These are phyloP conservation scores for Cosmia pyralina DNA, from an alignment of 2,888 invertebrate genomes.

Conservation along the genomic window DNA sequence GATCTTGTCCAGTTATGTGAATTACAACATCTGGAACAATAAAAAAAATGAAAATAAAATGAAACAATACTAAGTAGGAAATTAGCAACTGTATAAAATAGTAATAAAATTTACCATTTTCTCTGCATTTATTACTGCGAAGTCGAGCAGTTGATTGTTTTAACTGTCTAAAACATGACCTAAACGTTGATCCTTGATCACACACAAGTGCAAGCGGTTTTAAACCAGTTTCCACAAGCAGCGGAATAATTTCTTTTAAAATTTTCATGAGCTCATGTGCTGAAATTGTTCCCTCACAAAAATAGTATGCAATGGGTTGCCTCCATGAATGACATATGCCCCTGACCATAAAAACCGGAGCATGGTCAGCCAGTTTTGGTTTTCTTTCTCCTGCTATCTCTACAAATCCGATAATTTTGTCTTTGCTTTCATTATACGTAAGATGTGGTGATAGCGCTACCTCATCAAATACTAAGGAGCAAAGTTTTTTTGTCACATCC, in stretches of 20 bases:
- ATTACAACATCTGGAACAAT: not conserved
- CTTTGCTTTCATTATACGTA: constrained; percentile 1
- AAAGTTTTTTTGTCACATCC: constrained; percentile 1
- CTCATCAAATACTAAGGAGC: not conserved
- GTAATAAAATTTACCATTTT: not conserved
- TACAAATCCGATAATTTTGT: constrained; percentile 4
- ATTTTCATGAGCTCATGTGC: not conserved
- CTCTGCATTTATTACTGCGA: constrained; percentile 9
- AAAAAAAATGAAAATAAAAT: constrained; percentile 12
- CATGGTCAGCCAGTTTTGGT: constrained; percentile 1
- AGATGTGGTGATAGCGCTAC: constrained; percentile 1
- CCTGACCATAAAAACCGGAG: constrained; percentile 5
- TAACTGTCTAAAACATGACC: not conserved
- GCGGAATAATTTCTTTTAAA: constrained; percentile 3
- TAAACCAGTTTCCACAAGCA: constrained; percentile 3
- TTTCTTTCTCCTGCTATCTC: not conserved
- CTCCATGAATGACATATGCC: constrained; percentile 1
- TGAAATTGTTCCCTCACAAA: constrained; percentile 9
- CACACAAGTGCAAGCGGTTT: not conserved
- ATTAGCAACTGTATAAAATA: not conserved
- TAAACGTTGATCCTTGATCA: constrained; percentile 5
- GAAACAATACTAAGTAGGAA: not conserved
- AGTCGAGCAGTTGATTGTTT: not conserved
- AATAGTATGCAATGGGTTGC: constrained; percentile 6
- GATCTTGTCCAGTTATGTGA: not conserved